Evolutionary conservation across 1,140 invertebrate genomes (phyloP), one percentile per base, ranked within the genome.

Genomic region (Rhizoglyphus robini): DNA sequence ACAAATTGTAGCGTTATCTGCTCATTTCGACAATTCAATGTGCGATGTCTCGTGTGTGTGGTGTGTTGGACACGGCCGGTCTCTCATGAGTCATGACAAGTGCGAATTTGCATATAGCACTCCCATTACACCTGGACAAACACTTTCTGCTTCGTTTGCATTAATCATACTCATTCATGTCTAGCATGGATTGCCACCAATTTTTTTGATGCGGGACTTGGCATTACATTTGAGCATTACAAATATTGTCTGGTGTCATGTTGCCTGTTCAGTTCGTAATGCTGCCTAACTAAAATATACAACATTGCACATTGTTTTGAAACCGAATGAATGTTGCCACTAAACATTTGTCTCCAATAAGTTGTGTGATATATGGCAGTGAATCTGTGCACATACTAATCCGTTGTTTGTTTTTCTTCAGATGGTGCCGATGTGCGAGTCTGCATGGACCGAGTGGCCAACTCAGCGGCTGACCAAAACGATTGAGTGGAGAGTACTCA

Each of bases 381-480:
- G 48, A 48, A 86, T 41, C 32, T 60, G n/a, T n/a, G n/a, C n/a
- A n/a, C n/a, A n/a, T n/a, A n/a, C n/a, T n/a, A n/a, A n/a, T 60
- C 58, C 32, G 11, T 41, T 11, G 5, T 60, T 60, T n/a, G 8
- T 54, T 32, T 54, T 54, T 23, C 8, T 54, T 32, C 11, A 63
- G 63, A 64, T 25, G 84, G 82, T 67, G 90, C 88, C 66, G 86
- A 90, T 65, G 82, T 91, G 29, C 82, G 84, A 63, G 82, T 88
- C 70, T 94, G 90, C 89, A 96, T 96, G 92, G 84, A 92, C 68
- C 80, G 80, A 67, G 83, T 96, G 69, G 90, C 94, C 75, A 88
- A 90, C 77, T 90, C 90, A 11, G 89, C 83, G 0, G 82, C 83
- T 59, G 83, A 85, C 4, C 20, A 64, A 20, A 23, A 34, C 1